Evolutionary conservation across 2,888 invertebrate genomes (phyloP).

Genomic region (Lithophane leautieri): DNA sequence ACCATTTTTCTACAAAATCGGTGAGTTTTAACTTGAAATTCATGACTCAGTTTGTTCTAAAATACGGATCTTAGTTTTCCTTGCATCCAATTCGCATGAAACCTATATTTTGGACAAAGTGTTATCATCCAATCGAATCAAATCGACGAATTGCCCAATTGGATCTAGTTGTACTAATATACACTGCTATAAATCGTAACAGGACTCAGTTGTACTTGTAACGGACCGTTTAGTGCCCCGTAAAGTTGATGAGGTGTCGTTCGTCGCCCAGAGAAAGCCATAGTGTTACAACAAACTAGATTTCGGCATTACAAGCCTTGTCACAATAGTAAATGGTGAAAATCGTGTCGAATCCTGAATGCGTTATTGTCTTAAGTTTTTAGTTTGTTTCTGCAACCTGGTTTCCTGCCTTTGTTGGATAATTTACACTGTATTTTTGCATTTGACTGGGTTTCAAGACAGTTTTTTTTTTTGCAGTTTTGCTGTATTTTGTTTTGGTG

Average conservation of each 20-base stretch:
- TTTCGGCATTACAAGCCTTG: conserved; percentile 57
- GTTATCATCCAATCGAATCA: neutral
- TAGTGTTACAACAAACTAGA: conserved; percentile 48
- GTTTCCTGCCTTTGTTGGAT: conserved; percentile 78
- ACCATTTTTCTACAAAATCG: neutral
- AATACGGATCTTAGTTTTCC: neutral
- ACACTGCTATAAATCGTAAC: conserved; percentile 32
- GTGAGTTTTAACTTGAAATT: neutral
- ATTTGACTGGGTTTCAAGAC: conserved; percentile 40
- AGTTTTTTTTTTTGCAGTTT: conserved; percentile 18
- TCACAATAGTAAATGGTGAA: conserved; percentile 79
- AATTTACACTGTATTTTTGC: conserved; percentile 57
- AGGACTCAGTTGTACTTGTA: conserved; percentile 46
- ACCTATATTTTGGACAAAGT: neutral
- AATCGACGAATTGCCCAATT: neutral
- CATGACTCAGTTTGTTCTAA: neutral
- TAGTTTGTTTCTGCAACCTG: conserved; percentile 71
- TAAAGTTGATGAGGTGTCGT: conserved; percentile 34
- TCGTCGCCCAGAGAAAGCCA: conserved; percentile 56
- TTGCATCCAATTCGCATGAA: neutral
- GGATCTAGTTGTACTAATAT: conserved; percentile 11
- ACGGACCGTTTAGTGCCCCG: conserved; percentile 36
- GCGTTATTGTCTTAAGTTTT: conserved; percentile 78
- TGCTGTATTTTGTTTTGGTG: neutral
- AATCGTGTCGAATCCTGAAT: conserved; percentile 88